Evolutionary conservation across 2,797 vertebrate species (phyloP).

Genomic region (Tenualosa thibaudeaui): DNA sequence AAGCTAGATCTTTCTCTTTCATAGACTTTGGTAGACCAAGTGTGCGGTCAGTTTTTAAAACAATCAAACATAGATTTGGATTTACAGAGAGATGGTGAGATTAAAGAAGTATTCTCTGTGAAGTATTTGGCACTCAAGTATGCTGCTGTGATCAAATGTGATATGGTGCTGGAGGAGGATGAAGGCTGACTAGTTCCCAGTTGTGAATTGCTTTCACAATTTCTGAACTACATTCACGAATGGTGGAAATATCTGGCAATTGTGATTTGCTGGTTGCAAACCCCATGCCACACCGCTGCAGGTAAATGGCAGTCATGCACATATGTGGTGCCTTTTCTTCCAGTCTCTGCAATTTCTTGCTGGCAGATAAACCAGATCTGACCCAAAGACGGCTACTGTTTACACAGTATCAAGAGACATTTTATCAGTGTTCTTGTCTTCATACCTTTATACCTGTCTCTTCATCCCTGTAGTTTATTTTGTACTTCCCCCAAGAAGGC

Average conservation of each 20-base stretch:
- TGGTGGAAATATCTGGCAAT: neutral
- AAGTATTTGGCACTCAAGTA: neutral
- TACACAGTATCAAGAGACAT: neutral
- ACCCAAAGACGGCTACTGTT: neutral
- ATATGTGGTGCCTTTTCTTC: neutral
- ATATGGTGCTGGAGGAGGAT: neutral
- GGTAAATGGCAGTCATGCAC: neutral
- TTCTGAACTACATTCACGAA: neutral
- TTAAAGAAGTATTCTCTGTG: neutral
- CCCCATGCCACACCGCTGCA: neutral
- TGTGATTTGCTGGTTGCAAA: neutral
- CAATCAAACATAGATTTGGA: neutral
- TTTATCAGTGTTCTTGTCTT: neutral
- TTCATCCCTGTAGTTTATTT: neutral
- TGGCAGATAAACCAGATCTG: neutral
- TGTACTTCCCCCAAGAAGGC: neutral
- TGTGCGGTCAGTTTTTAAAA: neutral
- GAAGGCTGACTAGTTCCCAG: neutral
- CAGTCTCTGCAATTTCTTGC: neutral
- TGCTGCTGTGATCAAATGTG: too few species aligned
- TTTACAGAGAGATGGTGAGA: neutral
- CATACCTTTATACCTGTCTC: neutral
- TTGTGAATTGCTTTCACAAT: neutral
- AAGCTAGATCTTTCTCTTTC: neutral
- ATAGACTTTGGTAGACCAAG: neutral